These are phyloP conservation scores for Stratiomys singularior DNA, from an alignment of 2,888 invertebrate species.

Conservation along the genomic window DNA sequence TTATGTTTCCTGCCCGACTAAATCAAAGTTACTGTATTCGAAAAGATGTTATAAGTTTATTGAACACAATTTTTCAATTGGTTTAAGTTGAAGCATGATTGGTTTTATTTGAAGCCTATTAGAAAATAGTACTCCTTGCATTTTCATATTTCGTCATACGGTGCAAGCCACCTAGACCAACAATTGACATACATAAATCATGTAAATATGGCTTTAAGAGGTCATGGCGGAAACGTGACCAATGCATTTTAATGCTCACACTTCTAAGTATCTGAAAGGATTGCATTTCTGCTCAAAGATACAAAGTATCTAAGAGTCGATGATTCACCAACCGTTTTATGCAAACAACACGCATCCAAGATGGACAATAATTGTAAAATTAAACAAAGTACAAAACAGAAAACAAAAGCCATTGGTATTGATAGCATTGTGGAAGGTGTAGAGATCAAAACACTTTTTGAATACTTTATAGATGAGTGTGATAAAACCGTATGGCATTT, in stretches of 20 bases:
- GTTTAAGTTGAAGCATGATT: too few relatives aligned
- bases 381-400: not conserved
- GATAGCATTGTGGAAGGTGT: not conserved
- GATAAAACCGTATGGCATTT: not conserved
- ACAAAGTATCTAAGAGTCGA: not conserved
- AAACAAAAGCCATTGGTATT: not conserved
- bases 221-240: constrained; percentile 43
- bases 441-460: constrained; percentile 23
- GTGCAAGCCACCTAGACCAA: not conserved
- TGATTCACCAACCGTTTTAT: constrained; percentile 11
- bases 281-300: not conserved
- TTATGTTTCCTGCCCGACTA: too few relatives aligned
- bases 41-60: too few relatives aligned
- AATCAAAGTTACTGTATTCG: too few relatives aligned
- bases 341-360: constrained; percentile 19
- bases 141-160: not conserved
- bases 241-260: constrained; percentile 4
- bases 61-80: too few relatives aligned
- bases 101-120: too few relatives aligned
- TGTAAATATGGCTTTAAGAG: not conserved
- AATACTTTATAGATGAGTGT: constrained; percentile 30
- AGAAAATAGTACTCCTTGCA: too few relatives aligned
- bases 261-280: not conserved
- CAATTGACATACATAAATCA: constrained; percentile 33
- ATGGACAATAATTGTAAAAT: constrained; percentile 23